Evolutionary conservation across 2,113 vertebrate species (phyloP), one percentile per base, ranked within the genome.

Genomic region (Pleuronectes platessa): DNA sequence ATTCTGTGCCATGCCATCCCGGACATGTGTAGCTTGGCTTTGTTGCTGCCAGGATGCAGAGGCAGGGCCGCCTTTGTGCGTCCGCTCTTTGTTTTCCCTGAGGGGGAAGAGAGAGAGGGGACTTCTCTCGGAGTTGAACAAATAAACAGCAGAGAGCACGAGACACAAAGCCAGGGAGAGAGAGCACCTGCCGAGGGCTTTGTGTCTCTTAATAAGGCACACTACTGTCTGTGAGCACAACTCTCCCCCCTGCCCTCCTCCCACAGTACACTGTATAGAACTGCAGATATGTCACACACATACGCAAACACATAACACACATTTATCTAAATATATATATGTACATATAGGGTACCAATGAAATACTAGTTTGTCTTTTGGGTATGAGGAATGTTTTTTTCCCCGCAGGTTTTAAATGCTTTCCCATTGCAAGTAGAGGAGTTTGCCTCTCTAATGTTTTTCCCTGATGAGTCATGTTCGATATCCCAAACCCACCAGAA

Each of bases 171-270:
- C n/a, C 70, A 53, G 70, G 71, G 74, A 80, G 72, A 45, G 61
- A 65, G 82, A 92, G 85, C 91, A 91, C 90, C 91, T 91, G 91
- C 88, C 75, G 31, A 35, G 59, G 81, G 51, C 85, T 92, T 91
- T 92, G 90, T 90, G 87, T 79, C 45, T 63, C 76, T 78, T 80
- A 87, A 88, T 84, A 82, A 81, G 85, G 59, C 51, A 47, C 74
- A 75, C 67, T 58, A 72, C 74, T 64, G 76, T 76, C 70, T 85
- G 61, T 10, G 63, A 61, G 68, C 3, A 26, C 73, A 66, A 53
- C 1, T 35, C 47, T 8, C 49, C 20, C 37, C 40, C 17, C n/a
- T 20, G 26, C 83, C 54, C 17, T 2, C 2, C 2, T 1, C 2
- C 37, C 51, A 24, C 26, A 56, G 35, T 70, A 58, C 62, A 54